Conservation (phyloP, 2,797 vertebrate genomes). For the Characodon lateralis region DNA sequence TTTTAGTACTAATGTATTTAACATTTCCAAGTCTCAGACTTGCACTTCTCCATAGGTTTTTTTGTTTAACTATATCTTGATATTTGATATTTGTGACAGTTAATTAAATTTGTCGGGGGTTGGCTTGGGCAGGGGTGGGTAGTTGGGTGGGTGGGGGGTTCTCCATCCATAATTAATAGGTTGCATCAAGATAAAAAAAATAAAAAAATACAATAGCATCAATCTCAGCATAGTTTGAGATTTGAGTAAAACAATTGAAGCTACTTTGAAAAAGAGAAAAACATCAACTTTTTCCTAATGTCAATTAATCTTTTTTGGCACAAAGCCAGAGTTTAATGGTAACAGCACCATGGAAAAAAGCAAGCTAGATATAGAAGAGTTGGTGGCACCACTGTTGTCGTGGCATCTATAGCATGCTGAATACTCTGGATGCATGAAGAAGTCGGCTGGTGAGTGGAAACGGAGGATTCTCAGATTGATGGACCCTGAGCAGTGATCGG, state of each 20-base stretch:
- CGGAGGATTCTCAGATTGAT: too few relatives aligned
- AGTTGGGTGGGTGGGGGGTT: neutral
- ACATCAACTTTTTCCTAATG: neutral
- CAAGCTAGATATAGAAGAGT: neutral
- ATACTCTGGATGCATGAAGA: neutral
- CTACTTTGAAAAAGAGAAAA: neutral
- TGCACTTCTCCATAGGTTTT: neutral
- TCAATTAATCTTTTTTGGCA: neutral
- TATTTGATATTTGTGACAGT: neutral
- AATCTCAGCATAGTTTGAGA: neutral
- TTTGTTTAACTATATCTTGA: neutral
- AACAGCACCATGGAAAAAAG: neutral
- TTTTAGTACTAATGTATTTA: slow-evolving; percentile 25
- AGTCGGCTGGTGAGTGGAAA: neutral
- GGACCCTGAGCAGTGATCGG: neutral
- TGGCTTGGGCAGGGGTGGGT: too few relatives aligned
- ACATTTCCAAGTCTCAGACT: neutral
- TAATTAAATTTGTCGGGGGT: neutral
- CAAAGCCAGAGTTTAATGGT: neutral
- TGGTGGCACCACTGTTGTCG: neutral
- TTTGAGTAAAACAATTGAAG: neutral
- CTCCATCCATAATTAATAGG: neutral
- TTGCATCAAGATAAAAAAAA: neutral
- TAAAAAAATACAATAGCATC: neutral
- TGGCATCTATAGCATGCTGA: neutral